Percentiles rank a stretch among this genome's conserved stretches.
Evolutionary conservation across 2,797 vertebrate species (phyloP).

Genomic region (Atherinosoma microstoma): DNA sequence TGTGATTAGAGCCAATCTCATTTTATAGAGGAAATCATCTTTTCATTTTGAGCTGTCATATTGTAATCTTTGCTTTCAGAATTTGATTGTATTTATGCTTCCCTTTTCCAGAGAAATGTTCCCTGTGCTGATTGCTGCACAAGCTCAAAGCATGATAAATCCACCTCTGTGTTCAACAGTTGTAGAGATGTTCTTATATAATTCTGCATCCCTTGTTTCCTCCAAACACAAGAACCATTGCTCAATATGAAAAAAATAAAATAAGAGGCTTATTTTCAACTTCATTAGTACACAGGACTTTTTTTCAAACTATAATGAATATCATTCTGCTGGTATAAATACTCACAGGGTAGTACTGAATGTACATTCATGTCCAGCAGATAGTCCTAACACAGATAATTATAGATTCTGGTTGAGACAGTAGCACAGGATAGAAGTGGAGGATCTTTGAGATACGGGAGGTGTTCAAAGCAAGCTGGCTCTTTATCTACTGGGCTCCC

Average conservation of each 20-base stretch:
- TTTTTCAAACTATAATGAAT: neutral
- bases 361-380: neutral
- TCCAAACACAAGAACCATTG: neutral
- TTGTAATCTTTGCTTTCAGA: neutral
- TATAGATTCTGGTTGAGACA: constrained; percentile 11
- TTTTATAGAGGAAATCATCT: neutral
- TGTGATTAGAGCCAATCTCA: neutral
- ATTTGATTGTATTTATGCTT: neutral
- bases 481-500: constrained; percentile 33
- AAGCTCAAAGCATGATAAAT: neutral
- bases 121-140: neutral
- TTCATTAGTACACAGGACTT: neutral
- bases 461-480: constrained; percentile 9
- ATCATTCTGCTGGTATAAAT: neutral
- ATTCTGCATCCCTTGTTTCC: neutral
- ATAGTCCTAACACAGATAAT: neutral
- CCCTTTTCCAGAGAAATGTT: neutral
- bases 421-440: neutral
- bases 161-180: neutral
- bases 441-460: constrained; percentile 21
- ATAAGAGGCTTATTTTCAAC: neutral
- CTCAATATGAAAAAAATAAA: neutral
- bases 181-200: neutral
- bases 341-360: neutral
- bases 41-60: neutral